Base-by-base conservation (phyloP, 2,888 invertebrate species). In the Ectropis crepuscularia region DNA sequence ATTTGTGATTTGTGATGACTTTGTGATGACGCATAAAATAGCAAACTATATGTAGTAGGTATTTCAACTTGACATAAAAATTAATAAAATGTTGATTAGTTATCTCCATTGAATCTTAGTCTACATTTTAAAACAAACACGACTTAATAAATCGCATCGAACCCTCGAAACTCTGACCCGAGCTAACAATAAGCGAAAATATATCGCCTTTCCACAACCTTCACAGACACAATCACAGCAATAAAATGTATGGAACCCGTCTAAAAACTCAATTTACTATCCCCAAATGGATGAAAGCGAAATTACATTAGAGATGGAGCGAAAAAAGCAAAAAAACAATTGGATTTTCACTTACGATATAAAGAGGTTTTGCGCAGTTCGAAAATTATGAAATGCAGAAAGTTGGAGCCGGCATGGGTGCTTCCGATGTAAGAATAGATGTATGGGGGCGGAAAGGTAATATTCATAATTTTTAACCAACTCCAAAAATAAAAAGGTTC, bases 241-340 rank as follows among this genome's bases (percentile, higher is more conserved):
- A 70, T 73, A 74, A 69, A 62, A 65, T 65, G 54, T 63, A 65
- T 65, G 63, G 61, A 69, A 72, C 67, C 63, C 49, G 62, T 63
- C 46, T 67, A 74, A 69, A 69, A 74, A 71, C 68, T 70, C 69
- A 73, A 78, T 79, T 77, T 77, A 77, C 77, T 73, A 73, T 72
- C 61, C 74, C 75, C 79, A 71, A 76, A 75, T 73, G 75, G 73
- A 66, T 63, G 53, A 61, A 59, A 57, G 73, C 63, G 64, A 67
- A 78, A 79, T 80, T 70, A 78, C 69, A 69, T 70, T 65, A 63
- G 66, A 73, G 62, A 65, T 62, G 59, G 72, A 75, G 74, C 67
- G 47, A 39, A 73, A 62, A 57, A 61, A 57, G 57, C 51, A 38
- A 37, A 74, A 74, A 75, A 75, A 72, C 73, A 78, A 74, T 76